A percentile compares a stretch with the other conserved stretches of the same genome.
Conservation (phyloP, 2,113 vertebrate species). For the Steatornis caripensis region DNA sequence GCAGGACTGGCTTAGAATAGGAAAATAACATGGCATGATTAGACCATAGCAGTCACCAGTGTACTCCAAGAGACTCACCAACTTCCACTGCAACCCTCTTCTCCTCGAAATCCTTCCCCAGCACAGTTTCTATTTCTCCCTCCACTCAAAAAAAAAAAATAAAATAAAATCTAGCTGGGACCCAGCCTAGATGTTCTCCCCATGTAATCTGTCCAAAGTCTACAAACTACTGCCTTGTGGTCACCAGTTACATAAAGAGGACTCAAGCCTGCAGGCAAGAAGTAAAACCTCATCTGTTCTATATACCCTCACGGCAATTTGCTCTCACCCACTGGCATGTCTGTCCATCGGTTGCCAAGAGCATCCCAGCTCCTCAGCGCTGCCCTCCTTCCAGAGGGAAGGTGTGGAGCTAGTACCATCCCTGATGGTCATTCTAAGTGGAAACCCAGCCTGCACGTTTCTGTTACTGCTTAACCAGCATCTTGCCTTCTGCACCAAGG, state of each 20-base stretch:
- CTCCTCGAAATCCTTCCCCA: not conserved
- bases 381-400: not conserved
- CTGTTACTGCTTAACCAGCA: not conserved
- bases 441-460: not conserved
- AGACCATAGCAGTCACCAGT: not conserved
- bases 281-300: not conserved
- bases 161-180: not conserved
- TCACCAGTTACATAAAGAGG: not conserved
- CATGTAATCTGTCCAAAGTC: not conserved
- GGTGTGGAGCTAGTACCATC: not conserved
- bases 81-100: not conserved
- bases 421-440: not conserved
- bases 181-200: not conserved
- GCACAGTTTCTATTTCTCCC: not conserved
- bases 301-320: not conserved
- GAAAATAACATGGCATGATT: not conserved
- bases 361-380: not conserved
- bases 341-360: accelerated
- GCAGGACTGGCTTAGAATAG: not conserved
- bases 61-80: not conserved
- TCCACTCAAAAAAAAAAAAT: not conserved
- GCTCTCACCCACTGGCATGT: not conserved
- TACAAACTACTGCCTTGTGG: not conserved
- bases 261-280: not conserved
- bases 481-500: not conserved